Evolutionary conservation across 2,888 invertebrate genomes (phyloP).

Genomic region (Cheilosia scutellata): DNA sequence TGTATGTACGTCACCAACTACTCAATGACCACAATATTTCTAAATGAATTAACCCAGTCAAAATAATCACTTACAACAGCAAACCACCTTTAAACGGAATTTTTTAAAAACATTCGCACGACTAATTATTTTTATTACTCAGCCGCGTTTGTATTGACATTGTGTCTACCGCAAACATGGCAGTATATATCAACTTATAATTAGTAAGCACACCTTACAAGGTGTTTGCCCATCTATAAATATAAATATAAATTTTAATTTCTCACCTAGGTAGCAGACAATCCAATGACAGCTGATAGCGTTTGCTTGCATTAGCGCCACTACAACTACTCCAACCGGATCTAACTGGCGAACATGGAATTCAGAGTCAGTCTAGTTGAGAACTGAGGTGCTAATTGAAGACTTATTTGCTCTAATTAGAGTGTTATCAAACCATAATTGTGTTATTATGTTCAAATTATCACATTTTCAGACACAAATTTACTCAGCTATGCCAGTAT

Average conservation of each 20-base stretch:
- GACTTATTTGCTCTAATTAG: constrained; percentile 48
- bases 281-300: background rate
- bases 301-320: constrained; percentile 37
- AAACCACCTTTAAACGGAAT: too few species aligned
- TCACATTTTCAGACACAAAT: constrained; percentile 34
- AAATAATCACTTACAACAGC: too few species aligned
- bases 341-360: constrained; percentile 18
- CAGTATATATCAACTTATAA: background rate
- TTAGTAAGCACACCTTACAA: background rate
- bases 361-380: background rate
- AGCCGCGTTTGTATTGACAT: background rate
- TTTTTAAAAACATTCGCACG: too few species aligned
- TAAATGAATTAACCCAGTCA: too few species aligned
- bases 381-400: constrained; percentile 37
- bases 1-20: too few species aligned
- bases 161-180: background rate
- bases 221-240: constrained; percentile 16
- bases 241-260: background rate
- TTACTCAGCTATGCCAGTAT: constrained; percentile 21
- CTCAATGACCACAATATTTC: too few species aligned
- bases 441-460: constrained; percentile 19
- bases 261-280: constrained; percentile 6
- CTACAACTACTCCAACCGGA: constrained; percentile 16
- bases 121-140: background rate
- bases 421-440: constrained; percentile 46